These are phyloP conservation scores for Leptosomus discolor DNA, from an alignment of 2,113 vertebrate genomes.

Conservation along the genomic window DNA sequence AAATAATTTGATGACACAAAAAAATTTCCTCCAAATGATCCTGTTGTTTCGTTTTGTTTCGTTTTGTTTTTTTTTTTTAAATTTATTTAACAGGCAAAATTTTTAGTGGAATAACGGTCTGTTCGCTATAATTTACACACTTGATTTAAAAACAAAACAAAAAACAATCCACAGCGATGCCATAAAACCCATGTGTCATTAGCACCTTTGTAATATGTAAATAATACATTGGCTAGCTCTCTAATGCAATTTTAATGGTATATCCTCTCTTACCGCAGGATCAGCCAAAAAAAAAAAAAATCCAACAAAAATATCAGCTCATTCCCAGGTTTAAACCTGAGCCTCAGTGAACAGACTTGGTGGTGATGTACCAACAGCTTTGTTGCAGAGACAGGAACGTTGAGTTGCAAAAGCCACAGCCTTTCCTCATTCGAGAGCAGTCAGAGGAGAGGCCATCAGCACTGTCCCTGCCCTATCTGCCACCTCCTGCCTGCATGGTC, in stretches of 20 bases:
- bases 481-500: not conserved
- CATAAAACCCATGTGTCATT: not conserved
- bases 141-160: not conserved
- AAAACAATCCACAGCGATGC: not conserved
- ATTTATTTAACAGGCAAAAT: not conserved
- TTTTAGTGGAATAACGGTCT: not conserved
- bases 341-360: not conserved
- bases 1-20: slow-evolving; percentile 3
- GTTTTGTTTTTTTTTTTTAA: not conserved
- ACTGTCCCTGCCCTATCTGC: not conserved
- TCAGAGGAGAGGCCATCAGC: not conserved
- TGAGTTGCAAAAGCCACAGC: not conserved
- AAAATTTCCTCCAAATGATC: not conserved
- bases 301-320: not conserved
- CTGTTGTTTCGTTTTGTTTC: not conserved
- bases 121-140: not conserved
- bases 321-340: not conserved
- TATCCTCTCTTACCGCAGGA: not conserved
- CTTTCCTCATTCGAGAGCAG: not conserved
- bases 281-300: not conserved
- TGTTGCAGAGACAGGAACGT: not conserved
- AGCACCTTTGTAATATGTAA: not conserved
- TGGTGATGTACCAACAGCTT: not conserved
- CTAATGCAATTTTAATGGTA: not conserved
- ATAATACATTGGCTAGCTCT: not conserved